These are phyloP conservation scores for Drosophila subobscura DNA, from an alignment of 1,140 invertebrate species.

Conservation along the genomic window DNA sequence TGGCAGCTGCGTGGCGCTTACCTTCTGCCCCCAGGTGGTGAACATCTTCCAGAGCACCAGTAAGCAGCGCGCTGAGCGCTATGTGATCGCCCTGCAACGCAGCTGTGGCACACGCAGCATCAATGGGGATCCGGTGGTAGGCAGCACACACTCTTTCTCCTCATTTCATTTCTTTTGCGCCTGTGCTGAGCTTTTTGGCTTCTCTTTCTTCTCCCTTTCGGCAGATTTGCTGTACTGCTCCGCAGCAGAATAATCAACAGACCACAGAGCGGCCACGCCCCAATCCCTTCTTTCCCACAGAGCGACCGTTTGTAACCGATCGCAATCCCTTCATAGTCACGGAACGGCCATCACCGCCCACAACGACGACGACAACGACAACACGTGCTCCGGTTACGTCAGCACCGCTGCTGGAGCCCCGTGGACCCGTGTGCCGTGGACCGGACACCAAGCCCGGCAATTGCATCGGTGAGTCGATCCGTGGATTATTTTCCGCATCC, in stretches of 20 bases:
- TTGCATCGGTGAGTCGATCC: slow-evolving; percentile 57
- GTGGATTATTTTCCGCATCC: neutral
- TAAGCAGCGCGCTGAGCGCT: slow-evolving; percentile 56
- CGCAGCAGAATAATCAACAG: slow-evolving; percentile 32
- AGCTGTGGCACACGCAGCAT: slow-evolving; percentile 70
- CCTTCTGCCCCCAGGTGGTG: slow-evolving; percentile 69
- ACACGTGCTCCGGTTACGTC: slow-evolving; percentile 35
- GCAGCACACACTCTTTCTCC: slow-evolving; percentile 9
- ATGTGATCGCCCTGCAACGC: slow-evolving; percentile 68
- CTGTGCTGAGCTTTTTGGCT: slow-evolving; percentile 34
- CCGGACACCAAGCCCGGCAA: slow-evolving; percentile 58
- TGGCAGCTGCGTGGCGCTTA: slow-evolving; percentile 69
- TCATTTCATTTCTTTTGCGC: neutral
- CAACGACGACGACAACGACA: slow-evolving; percentile 33
- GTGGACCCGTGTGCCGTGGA: slow-evolving; percentile 50
- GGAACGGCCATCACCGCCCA: neutral
- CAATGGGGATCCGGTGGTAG: slow-evolving; percentile 76
- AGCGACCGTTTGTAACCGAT: slow-evolving; percentile 31
- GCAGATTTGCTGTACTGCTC: slow-evolving; percentile 73
- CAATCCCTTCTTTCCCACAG: slow-evolving; percentile 64
- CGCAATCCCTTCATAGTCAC: slow-evolving; percentile 47
- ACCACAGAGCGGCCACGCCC: slow-evolving; percentile 49
- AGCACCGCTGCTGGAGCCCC: slow-evolving; percentile 28
- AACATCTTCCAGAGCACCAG: slow-evolving; percentile 62
- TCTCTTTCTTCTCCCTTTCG: slow-evolving; percentile 1